Conservation (phyloP, 2,113 vertebrate genomes). For the Salvelinus namaycush region DNA sequence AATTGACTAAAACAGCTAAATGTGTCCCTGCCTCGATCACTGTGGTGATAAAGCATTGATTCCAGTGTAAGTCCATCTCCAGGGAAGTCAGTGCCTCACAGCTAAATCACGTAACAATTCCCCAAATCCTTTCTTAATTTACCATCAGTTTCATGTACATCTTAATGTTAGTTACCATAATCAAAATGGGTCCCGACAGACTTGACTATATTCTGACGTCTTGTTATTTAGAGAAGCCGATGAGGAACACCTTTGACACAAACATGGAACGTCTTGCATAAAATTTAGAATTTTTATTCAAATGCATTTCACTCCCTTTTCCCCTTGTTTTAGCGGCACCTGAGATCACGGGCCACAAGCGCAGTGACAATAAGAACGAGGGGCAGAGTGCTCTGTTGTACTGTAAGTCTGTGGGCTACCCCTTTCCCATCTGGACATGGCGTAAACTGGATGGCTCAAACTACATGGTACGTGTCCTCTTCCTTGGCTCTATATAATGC, state of each 20-base stretch:
- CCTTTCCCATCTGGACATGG: slow-evolving; percentile 92
- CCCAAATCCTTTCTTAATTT: neutral
- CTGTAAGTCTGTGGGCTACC: slow-evolving; percentile 96
- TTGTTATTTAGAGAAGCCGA: neutral
- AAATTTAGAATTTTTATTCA: slow-evolving; percentile 32
- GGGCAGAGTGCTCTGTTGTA: slow-evolving; percentile 89
- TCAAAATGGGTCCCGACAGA: neutral
- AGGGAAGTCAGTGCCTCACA: neutral
- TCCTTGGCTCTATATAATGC: neutral
- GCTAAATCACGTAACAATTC: neutral
- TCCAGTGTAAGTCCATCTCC: neutral
- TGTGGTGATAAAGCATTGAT: neutral
- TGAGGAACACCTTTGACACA: neutral
- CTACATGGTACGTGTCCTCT: slow-evolving; percentile 69
- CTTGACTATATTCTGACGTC: neutral
- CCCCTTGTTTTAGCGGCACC: slow-evolving; percentile 79
- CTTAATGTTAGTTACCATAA: neutral
- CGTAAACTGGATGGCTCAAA: slow-evolving; percentile 80
- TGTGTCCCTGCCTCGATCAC: neutral
- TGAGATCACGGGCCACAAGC: slow-evolving; percentile 90
- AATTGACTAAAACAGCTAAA: slow-evolving; percentile 3
- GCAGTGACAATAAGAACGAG: slow-evolving; percentile 97
- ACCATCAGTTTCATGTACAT: slow-evolving; percentile 3
- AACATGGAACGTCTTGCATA: neutral
- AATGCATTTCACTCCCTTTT: neutral